These are phyloP conservation scores for Podarcis siculus DNA, from an alignment of 2,797 vertebrate genomes.

Conservation along the genomic window DNA sequence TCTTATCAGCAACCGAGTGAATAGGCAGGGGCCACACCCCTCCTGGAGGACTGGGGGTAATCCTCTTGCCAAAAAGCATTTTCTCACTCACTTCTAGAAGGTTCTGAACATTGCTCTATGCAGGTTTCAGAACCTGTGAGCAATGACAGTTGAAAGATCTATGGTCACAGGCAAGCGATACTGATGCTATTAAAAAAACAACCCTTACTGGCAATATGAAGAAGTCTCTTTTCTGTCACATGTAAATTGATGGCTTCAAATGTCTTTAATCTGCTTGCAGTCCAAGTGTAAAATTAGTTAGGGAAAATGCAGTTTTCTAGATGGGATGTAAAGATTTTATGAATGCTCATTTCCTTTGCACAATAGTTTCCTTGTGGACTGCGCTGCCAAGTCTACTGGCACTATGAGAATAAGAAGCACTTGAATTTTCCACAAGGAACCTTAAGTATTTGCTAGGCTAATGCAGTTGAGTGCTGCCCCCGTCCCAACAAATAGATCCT, in stretches of 20 bases:
- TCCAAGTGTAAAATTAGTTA: too few species aligned
- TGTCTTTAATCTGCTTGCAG: background rate
- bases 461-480: background rate
- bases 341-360: background rate
- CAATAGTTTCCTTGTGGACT: background rate
- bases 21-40: too few species aligned
- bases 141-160: too few species aligned
- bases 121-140: too few species aligned
- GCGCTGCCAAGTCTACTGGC: too few species aligned
- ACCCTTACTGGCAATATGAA: too few species aligned
- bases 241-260: background rate
- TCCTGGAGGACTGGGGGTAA: too few species aligned
- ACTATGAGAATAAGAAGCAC: background rate
- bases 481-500: background rate
- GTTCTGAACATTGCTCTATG: too few species aligned
- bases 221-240: background rate
- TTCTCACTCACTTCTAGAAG: too few species aligned
- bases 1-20: too few species aligned
- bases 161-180: background rate
- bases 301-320: background rate
- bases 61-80: too few species aligned
- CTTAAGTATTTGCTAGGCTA: background rate
- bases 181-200: background rate
- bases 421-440: background rate
- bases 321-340: background rate